Evolutionary conservation across 2,113 vertebrate genomes (phyloP).

Genomic region (Thamnophis sirtalis): DNA sequence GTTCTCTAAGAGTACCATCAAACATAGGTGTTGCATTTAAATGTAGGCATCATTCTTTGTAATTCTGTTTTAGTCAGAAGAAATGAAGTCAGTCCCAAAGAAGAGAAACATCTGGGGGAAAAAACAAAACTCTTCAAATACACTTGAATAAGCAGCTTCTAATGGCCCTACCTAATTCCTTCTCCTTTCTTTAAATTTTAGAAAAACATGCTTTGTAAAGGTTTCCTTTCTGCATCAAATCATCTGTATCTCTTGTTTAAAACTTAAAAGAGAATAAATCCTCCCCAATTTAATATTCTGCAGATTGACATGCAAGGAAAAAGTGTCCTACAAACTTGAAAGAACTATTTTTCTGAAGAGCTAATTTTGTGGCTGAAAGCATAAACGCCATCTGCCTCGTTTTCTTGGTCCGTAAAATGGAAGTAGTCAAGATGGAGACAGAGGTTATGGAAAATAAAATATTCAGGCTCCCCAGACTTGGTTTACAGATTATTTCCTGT

Average conservation of each 20-base stretch:
- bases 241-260: background rate
- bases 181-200: background rate
- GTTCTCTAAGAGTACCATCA: background rate
- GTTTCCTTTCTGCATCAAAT: background rate
- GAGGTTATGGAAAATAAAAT: background rate
- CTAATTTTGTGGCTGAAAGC: background rate
- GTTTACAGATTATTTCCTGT: background rate
- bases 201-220: background rate
- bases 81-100: constrained; percentile 16
- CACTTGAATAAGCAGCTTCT: background rate
- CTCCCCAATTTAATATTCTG: background rate
- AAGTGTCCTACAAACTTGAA: background rate
- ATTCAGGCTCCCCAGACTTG: background rate
- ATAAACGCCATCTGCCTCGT: background rate
- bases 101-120: background rate
- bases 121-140: constrained; percentile 10
- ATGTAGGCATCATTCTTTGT: background rate
- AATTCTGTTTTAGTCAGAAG: background rate
- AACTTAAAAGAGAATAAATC: background rate
- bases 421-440: background rate
- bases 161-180: background rate
- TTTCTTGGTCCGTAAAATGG: background rate
- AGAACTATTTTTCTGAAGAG: background rate
- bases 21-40: background rate
- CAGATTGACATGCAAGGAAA: background rate